Conservation (phyloP, 2,797 vertebrate species). For the Apogon hyalosoma region DNA sequence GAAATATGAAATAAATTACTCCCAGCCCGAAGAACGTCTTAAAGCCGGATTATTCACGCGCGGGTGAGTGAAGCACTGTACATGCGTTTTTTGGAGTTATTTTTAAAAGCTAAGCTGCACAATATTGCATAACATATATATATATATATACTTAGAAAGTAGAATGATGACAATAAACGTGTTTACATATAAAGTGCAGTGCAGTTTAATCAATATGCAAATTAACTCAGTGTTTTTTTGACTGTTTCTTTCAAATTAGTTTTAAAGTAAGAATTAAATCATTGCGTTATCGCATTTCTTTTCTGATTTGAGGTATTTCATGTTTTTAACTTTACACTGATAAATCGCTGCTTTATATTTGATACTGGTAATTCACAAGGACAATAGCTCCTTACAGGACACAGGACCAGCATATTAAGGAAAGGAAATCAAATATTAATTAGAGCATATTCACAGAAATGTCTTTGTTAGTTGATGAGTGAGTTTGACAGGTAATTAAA, state of each 20-base stretch:
- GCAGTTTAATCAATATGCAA: constrained; percentile 16
- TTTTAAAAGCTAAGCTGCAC: constrained; percentile 41
- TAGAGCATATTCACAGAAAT: constrained; percentile 36
- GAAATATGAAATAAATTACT: constrained; percentile 70
- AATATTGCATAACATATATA: constrained; percentile 28
- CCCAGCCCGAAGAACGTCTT: constrained; percentile 32
- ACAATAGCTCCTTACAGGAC: constrained; percentile 12
- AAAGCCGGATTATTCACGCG: constrained; percentile 76
- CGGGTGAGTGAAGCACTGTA: constrained; percentile 40
- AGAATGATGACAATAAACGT: background rate
- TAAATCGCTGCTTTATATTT: constrained; percentile 9
- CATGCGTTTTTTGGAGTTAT: constrained; percentile 20
- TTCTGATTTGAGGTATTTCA: background rate
- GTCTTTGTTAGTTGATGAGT: constrained; percentile 58
- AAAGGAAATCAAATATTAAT: constrained; percentile 36
- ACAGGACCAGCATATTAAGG: constrained; percentile 13
- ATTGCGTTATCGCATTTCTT: background rate
- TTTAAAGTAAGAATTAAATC: background rate
- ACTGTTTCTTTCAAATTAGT: background rate
- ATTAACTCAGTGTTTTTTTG: background rate
- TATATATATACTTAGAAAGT: constrained; percentile 1
- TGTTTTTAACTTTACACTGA: background rate
- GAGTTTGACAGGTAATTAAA: constrained; percentile 71
- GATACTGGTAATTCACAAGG: background rate
- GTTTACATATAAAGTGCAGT: background rate